Percentiles rank a stretch among this genome's conserved stretches.
Evolutionary conservation across 2,888 invertebrate genomes (phyloP).

Genomic region (Caenorhabditis sp.): DNA sequence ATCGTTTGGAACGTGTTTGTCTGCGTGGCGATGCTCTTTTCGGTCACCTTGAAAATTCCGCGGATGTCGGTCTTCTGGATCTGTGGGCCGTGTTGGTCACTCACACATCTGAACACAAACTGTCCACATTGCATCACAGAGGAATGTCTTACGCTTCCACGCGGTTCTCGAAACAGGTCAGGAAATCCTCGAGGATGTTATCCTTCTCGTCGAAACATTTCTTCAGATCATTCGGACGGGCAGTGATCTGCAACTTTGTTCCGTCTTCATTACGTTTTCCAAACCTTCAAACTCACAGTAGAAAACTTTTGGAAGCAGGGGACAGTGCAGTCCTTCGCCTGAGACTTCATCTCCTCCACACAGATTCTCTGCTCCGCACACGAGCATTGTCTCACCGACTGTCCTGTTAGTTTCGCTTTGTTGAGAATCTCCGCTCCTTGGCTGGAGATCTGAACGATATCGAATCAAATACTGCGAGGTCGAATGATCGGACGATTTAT

Average conservation of each 20-base stretch:
- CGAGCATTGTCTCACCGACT: constrained; percentile 73
- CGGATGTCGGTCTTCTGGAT: constrained; percentile 74
- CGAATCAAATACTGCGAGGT: not conserved
- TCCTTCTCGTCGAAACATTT: constrained; percentile 73
- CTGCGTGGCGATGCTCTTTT: constrained; percentile 67
- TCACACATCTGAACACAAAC: constrained; percentile 66
- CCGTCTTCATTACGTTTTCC: not conserved
- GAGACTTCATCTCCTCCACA: constrained; percentile 74
- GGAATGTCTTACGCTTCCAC: constrained; percentile 70
- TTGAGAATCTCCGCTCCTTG: constrained; percentile 59
- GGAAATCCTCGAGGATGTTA: constrained; percentile 70
- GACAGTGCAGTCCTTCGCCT: constrained; percentile 73
- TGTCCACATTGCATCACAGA: constrained; percentile 5
- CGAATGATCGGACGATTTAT: not conserved
- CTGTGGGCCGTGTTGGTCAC: constrained; percentile 62
- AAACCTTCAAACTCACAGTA: constrained; percentile 48
- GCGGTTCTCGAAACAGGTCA: constrained; percentile 73
- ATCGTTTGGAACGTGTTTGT: constrained; percentile 65
- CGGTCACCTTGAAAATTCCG: constrained; percentile 73
- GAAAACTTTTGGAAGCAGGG: constrained; percentile 73
- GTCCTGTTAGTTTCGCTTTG: constrained; percentile 49
- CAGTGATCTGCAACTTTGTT: constrained; percentile 64
- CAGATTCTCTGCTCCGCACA: constrained; percentile 74
- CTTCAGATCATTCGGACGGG: constrained; percentile 70
- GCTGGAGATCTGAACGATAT: constrained; percentile 54